Conservation (phyloP, 2,888 invertebrate genomes). For the Mesorhabditis spiculigera region DNA sequence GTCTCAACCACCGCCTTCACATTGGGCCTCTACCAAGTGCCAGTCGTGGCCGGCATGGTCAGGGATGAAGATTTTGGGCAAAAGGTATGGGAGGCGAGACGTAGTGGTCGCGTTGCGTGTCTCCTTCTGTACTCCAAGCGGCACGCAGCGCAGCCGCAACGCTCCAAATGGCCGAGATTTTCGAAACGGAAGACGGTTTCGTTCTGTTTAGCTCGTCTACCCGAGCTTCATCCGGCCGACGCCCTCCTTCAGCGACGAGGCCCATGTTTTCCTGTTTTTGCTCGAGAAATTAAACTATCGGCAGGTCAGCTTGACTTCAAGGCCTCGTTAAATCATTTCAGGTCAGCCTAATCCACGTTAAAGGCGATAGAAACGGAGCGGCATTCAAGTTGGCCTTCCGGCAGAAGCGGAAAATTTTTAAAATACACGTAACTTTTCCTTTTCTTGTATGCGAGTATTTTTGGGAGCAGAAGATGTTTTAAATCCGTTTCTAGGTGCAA, state of each 20-base stretch:
- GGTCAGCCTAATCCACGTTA: constrained; percentile 44
- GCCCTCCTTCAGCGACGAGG: constrained; percentile 94
- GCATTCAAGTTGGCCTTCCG: constrained; percentile 43
- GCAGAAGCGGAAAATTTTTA: constrained; percentile 25
- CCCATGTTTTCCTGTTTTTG: constrained; percentile 93
- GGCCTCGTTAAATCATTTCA: too few relatives aligned
- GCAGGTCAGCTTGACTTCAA: constrained; percentile 24
- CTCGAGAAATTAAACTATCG: constrained; percentile 85
- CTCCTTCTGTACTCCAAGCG: too few relatives aligned
- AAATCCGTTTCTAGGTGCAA: too few relatives aligned
- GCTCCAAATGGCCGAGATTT: not conserved
- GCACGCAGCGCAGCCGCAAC: not conserved
- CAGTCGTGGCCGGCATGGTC: constrained; percentile 93
- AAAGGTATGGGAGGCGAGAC: constrained; percentile 71
- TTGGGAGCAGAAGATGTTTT: too few relatives aligned
- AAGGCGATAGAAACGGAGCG: constrained; percentile 43
- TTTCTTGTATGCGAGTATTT: too few relatives aligned
- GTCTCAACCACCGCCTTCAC: constrained; percentile 94
- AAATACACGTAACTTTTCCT: constrained; percentile 34
- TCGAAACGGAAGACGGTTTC: too few relatives aligned
- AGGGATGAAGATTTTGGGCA: constrained; percentile 95
- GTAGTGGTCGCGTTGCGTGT: too few relatives aligned
- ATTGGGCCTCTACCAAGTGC: constrained; percentile 95
- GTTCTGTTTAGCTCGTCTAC: constrained; percentile 90
- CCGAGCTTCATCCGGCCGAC: constrained; percentile 93